Evolutionary conservation across 2,888 invertebrate species (phyloP), one percentile per base, ranked within the genome.

Genomic region (Microctonus hyperodae): DNA sequence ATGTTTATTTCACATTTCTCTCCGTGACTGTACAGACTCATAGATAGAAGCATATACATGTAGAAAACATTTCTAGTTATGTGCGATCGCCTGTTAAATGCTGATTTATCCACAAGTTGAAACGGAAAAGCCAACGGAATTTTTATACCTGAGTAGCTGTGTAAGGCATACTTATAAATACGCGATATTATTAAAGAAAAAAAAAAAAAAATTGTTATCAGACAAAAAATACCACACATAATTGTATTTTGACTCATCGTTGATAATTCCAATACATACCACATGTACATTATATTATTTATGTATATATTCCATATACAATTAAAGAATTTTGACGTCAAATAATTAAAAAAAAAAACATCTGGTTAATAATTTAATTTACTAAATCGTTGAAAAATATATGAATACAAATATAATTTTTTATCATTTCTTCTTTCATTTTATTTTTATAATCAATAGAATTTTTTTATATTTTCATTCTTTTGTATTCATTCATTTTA

Each of bases 71-170:
- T 51, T 23, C 13, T 23, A 13, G 51, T 25, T 13, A 25, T 20
- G 50, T 22, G 50, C 48, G 11, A 50, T 48, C 37, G 33, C 48
- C 33, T 25, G 50, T 60, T 60, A 60, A 60, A 50, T 48, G 60
- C 60, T 48, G 50, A 60, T 60, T 60, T 60, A 60, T 60, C 44
- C 11, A 33, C 31, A 16, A 20, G 50, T 48, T 50, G 31, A 33
- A 59, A 59, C 50, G 28, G 31, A 60, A 60, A 60, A 60, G 6
- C 50, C 51, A 5, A 25, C 3, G 51, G 51, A 51, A 51, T 51
- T 25, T 51, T 25, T 25, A 51, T 51, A 51, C 51, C 51, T 51
- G 51, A 22, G 25, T 25, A 10, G n/a, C 25, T 20, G 50, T 37
- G n/a, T n/a, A n/a, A n/a, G n/a, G n/a, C n/a, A n/a, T 40, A 13